Evolutionary conservation across 2,113 vertebrate genomes (phyloP), one percentile per base, ranked within the genome.

Genomic region (Noctilio leporinus): DNA sequence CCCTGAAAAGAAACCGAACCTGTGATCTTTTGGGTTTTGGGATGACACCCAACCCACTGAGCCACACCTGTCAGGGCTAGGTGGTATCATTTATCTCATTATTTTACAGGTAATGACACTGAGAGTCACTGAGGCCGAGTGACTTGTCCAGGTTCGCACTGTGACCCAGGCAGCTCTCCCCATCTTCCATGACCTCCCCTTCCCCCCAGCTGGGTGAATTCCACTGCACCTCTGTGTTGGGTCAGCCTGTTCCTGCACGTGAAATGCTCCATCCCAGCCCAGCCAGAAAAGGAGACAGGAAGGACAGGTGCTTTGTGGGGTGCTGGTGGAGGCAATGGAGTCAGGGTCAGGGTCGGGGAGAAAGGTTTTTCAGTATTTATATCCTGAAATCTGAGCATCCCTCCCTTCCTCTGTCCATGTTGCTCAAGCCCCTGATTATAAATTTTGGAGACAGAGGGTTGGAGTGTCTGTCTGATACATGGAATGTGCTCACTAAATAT

Each of bases 391-490:
- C 55, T 69, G 49, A 92, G 91, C 28, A 20, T 6, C 53, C 45
- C 35, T 69, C 49, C n/a, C 24, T 67, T 80, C 35, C 19, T 70
- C 55, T n/a, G 53, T 33, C 35, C 16, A 77, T 80, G 22, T 4
- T 82, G 67, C 38, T 93, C 70, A 86, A 89, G 78, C 33, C 10
- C 24, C 43, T 89, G 93, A 78, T 67, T 33, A 70, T 62, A 69
- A 86, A 83, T 62, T 51, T 55, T 59, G 51, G 57, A 70, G 64
- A 91, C 69, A 59, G 47, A 72, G 49, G 3, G 33, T 20, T 24
- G 62, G 76, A 62, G 35, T 82, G 84, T 75, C 91, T 95, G 84
- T 75, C 91, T 95, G 91, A 55, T 43, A 78, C 24, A 3, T 84
- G 84, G 49, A 59, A 77, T 76, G 33, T 49, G n/a, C 62, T 88